These are phyloP conservation scores for Microctenopoma steveboyesi DNA, from an alignment of 2,797 vertebrate genomes.

Conservation along the genomic window DNA sequence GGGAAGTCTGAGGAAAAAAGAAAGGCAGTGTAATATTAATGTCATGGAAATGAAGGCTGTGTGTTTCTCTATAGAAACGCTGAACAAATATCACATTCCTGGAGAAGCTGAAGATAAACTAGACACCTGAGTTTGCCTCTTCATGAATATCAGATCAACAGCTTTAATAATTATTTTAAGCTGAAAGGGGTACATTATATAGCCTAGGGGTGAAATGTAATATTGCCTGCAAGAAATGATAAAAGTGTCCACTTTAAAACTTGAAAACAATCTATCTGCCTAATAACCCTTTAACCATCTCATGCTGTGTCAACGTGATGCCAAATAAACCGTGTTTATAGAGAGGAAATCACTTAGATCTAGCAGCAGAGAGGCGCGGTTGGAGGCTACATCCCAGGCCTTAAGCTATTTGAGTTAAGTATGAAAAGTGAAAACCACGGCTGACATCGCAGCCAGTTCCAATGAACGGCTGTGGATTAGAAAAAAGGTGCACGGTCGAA, in stretches of 20 bases:
- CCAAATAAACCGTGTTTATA: neutral
- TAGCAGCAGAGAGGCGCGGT: no score
- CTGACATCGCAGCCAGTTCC: no score
- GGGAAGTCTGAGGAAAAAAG: conserved; percentile 37
- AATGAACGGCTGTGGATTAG: neutral
- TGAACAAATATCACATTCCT: conserved; percentile 56
- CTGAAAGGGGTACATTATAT: neutral
- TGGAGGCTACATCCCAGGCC: no score
- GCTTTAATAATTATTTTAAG: conserved; percentile 30
- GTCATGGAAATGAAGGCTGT: conserved; percentile 31
- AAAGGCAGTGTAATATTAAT: conserved; percentile 31
- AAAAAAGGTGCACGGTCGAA: no score
- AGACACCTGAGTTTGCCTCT: conserved; percentile 21
- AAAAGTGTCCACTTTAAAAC: neutral
- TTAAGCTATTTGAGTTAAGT: neutral
- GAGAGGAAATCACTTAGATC: no score
- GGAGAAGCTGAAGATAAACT: conserved; percentile 34
- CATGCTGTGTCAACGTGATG: conserved; percentile 1
- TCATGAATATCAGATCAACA: conserved; percentile 36
- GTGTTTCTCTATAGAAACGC: conserved; percentile 35
- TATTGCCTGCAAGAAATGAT: neutral
- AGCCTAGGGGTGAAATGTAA: conserved; percentile 1
- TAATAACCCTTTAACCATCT: neutral
- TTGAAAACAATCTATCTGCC: neutral
- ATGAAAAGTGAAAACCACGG: neutral